Evolutionary conservation across 2,113 vertebrate genomes (phyloP), one percentile per base, ranked within the genome.

Genomic region (Recurvirostra avosetta): DNA sequence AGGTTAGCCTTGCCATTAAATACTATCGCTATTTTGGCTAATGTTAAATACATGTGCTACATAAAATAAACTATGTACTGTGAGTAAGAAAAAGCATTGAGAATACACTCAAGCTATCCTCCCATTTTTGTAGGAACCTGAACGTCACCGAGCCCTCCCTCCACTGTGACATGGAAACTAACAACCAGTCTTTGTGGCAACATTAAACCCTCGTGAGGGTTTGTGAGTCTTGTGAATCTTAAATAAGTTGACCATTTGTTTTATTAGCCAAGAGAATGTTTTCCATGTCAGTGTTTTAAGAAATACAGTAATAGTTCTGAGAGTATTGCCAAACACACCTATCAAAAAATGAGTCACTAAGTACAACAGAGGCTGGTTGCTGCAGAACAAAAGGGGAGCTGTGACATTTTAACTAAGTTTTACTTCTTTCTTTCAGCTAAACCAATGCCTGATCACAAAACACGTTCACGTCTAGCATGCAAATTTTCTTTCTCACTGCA

Each of bases 321-420:
- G 68, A 76, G 11, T 34, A 70, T 50, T 87, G 41, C 47, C 58
- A 87, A 91, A 95, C 49, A 89, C 38, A 92, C 81, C 86, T 92
- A 76, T 86, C 41, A 82, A 91, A 82, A 89, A 90, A 45, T 95
- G 89, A 94, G 71, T 97, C 86, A 87, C 59, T 82, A 67, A 85
- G 52, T 91, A 92, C 74, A 94, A 43, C 4, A 12, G 16, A 82
- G 77, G 8, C 45, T 84, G 41, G 25, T n/a, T 96, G 22, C 61
- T 65, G 77, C 53, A 76, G 77, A 89, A 76, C 70, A 91, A 90
- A 92, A 95, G 22, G 11, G 27, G 27, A 95, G 55, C 66, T 88
- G 80, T 90, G 85, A 90, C 43, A 82, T 90, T 96, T 96, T 95
- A 86, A 89, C 84, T 32, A 61, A 86, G 81, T 91, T 96, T 96